Conservation (phyloP, 2,888 invertebrate species). For the Parnassius apollo region DNA sequence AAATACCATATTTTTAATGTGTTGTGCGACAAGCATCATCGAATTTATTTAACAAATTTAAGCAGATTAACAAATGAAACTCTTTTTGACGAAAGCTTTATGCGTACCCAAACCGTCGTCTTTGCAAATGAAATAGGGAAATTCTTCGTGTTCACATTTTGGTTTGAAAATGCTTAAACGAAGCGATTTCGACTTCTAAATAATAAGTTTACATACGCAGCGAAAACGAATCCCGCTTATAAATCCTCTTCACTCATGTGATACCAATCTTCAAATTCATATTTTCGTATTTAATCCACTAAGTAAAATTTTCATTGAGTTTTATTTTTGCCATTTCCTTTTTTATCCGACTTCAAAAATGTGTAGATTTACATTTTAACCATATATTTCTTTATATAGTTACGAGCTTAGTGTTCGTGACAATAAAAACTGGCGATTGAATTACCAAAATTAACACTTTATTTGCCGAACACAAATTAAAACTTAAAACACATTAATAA, state of each 20-base stretch:
- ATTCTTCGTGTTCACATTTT: slow-evolving; percentile 17
- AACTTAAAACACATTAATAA: no score
- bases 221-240: slow-evolving; percentile 17
- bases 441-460: no score
- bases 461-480: no score
- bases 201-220: slow-evolving; percentile 25
- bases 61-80: slow-evolving; percentile 14
- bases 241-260: slow-evolving; percentile 15
- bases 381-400: no score
- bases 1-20: no score
- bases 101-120: slow-evolving; percentile 11
- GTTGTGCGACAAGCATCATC: no score
- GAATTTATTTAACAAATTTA: slow-evolving; percentile 1
- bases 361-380: no score
- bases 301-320: slow-evolving; percentile 6
- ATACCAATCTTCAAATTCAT: slow-evolving; percentile 17
- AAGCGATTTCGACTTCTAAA: slow-evolving; percentile 22
- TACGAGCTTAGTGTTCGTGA: no score
- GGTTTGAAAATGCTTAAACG: slow-evolving; percentile 12
- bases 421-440: no score
- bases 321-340: background rate
- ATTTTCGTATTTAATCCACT: slow-evolving; percentile 10
- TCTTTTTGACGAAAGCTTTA: slow-evolving; percentile 14
- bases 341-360: background rate
- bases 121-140: slow-evolving; percentile 20